Evolutionary conservation across 2,113 vertebrate species (phyloP).

Genomic region (Dasyornis broadbenti): DNA sequence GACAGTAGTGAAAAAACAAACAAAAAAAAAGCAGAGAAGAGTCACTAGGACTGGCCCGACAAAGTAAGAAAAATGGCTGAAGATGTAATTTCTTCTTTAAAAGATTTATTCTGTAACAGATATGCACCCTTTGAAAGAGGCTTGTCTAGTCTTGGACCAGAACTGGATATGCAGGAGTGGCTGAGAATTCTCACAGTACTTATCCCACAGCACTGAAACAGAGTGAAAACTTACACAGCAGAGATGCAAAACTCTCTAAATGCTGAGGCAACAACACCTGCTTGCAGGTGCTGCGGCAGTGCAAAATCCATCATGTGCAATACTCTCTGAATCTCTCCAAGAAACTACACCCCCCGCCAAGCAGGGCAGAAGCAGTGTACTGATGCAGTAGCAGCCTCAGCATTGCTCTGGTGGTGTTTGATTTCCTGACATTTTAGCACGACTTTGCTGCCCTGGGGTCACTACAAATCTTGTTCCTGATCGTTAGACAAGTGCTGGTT

Average conservation of each 20-base stretch:
- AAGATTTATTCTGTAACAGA: background rate
- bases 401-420: fast-evolving
- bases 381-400: background rate
- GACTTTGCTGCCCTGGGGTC: background rate
- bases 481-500: fast-evolving
- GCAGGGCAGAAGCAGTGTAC: background rate
- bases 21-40: background rate
- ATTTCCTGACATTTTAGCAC: background rate
- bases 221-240: background rate
- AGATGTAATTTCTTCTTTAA: background rate
- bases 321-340: background rate
- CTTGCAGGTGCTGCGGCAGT: fast-evolving
- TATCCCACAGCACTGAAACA: background rate
- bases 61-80: background rate
- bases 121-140: background rate
- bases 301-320: fast-evolving
- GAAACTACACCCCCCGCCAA: fast-evolving
- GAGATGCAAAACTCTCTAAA: background rate
- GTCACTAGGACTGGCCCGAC: background rate
- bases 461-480: background rate
- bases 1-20: background rate
- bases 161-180: background rate
- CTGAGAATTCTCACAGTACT: background rate
- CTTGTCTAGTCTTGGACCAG: background rate
- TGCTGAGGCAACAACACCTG: background rate